These are phyloP conservation scores for Drosophila santomea DNA, from an alignment of 1,140 invertebrate genomes.

Conservation along the genomic window DNA sequence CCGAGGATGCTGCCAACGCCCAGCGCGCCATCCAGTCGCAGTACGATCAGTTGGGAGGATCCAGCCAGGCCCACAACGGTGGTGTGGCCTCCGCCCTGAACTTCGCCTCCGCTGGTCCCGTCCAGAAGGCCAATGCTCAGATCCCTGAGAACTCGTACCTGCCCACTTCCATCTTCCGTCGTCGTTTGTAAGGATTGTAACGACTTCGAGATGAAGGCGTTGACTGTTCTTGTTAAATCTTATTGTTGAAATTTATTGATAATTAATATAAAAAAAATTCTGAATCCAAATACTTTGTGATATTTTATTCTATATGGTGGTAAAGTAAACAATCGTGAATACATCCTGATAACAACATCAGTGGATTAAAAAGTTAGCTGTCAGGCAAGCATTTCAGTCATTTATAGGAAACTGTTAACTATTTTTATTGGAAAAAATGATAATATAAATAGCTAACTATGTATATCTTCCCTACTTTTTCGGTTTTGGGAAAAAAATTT, in stretches of 20 bases:
- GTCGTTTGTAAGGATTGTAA: conserved; percentile 56
- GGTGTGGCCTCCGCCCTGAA: conserved; percentile 60
- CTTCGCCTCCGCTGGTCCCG: conserved; percentile 68
- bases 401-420: no score
- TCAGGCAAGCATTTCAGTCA: no score
- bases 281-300: conserved; percentile 5
- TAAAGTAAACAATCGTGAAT: no score
- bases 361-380: no score
- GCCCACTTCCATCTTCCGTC: conserved; percentile 76
- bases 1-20: conserved; percentile 61
- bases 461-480: no score
- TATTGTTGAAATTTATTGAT: conserved; percentile 42
- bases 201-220: conserved; percentile 18
- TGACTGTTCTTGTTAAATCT: conserved; percentile 31
- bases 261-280: conserved; percentile 19
- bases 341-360: no score
- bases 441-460: no score
- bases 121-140: conserved; percentile 47
- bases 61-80: conserved; percentile 50
- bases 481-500: no score
- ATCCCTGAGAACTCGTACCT: conserved; percentile 68
- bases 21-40: conserved; percentile 60
- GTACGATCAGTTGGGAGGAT: conserved; percentile 62
- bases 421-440: no score
- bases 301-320: background rate